Evolutionary conservation across 1,140 invertebrate genomes (phyloP), one percentile per base, ranked within the genome.

Genomic region (Lucilia sericata): DNA sequence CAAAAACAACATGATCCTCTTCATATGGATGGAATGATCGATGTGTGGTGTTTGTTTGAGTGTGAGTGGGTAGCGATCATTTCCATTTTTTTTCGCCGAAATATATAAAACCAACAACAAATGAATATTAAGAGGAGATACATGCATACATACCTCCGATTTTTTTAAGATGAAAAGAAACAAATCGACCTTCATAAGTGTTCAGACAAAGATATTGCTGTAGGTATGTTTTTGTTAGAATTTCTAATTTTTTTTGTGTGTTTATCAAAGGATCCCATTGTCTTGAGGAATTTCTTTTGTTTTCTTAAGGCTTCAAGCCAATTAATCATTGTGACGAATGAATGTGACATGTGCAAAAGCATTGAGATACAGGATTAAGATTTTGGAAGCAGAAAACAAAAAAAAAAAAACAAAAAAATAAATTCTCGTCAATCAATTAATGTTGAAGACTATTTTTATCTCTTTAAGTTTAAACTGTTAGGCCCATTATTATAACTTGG

Each of bases 281-380:
- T 30, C 13, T 75, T 9, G n/a, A 36, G 36, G 34, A 47, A 78
- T 47, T 78, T 47, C 14, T 47, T 47, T 47, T 7, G 47, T 19
- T 78, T 19, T 78, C 10, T 19, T 12, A 19, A 42, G 14, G 36
- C 5, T 42, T 8, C 13, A 47, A 0, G 17, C 13, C 75, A 78
- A 78, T 78, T 78, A 78, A 78, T 78, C 75, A 78, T 78, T 78
- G 9, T 47, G 42, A 47, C 17, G 75, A 47, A 78, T 78, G 34
- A 19, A 7, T 78, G n/a, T 70, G 19, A 70, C n/a, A 21, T 70
- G n/a, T 70, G 65, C 36, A 4, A 78, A 47, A 47, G 36, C 36
- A 78, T 17, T n/a, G 34, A 47, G 7, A 19, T 13, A 19, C 34
- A 78, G 75, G 36, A 78, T 78, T 78, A 78, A 78, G 75, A n/a